Evolutionary conservation across 2,888 invertebrate species (phyloP), one percentile per base, ranked within the genome.

Genomic region (Cataglyphis albicans): DNA sequence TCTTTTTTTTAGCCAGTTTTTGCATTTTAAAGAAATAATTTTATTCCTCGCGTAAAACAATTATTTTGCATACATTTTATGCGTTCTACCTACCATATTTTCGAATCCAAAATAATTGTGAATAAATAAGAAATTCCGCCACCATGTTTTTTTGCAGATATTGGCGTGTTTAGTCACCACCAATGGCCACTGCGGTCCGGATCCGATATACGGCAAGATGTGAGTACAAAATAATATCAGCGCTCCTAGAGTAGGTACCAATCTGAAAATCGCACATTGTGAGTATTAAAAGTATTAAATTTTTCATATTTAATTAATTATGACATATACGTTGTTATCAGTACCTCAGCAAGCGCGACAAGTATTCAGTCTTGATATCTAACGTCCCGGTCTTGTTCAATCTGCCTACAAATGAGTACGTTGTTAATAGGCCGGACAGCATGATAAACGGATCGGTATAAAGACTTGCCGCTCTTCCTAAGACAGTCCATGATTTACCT

Each of bases 51-150:
- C 21, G 18, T 12, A 68, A 52, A 52, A 68, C 12, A 25, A 35
- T 44, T 21, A 25, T 15, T 81, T n/a, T 38, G 25, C 3, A 9
- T 68, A 2, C 35, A 12, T 70, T 10, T 15, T 29, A 10, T 1
- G 5, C 21, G 10, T 41, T 12, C 59, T 73, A 86, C 91, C 91
- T 94, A 96, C 96, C 96, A 97, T 97, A 90, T 97, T 96, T 90
- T 96, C 96, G 90, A 97, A 97, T 59, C 97, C 97, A 91, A 96
- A 97, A 91, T 97, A 97, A 92, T 97, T 97, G 91, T 97, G 97
- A 78, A 97, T 96, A 88, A 97, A 97, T 0, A 97, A 93, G 85
- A 97, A 95, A 91, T 97, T 97, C 90, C 96, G 95, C 97, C 97
- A 97, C 97, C 97, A 97, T 81, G 96, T 95, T 90, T 95, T 95